Conservation (phyloP, 2,797 vertebrate species). For the Microctenopoma lineatum region DNA sequence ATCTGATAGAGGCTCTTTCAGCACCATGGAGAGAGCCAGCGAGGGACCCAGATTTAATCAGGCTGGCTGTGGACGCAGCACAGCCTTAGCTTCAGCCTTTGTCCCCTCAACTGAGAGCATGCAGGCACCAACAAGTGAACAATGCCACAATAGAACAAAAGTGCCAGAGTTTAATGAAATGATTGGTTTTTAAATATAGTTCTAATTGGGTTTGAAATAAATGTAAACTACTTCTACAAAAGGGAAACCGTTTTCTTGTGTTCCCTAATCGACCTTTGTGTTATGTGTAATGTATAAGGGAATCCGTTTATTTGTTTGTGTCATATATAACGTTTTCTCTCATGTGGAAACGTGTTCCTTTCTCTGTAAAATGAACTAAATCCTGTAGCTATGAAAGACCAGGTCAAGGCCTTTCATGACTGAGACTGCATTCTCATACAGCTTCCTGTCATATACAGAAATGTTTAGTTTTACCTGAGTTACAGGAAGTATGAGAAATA, state of each 20-base stretch:
- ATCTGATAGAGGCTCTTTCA: conserved; percentile 96
- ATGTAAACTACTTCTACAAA: conserved; percentile 20
- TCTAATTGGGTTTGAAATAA: conserved; percentile 18
- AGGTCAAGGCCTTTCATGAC: not conserved
- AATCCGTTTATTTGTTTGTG: not conserved
- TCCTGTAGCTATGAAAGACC: too few relatives aligned
- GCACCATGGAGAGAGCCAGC: conserved; percentile 94
- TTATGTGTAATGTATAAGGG: not conserved
- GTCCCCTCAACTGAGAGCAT: conserved; percentile 60
- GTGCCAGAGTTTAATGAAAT: conserved; percentile 63
- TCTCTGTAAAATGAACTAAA: too few relatives aligned
- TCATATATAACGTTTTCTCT: not conserved
- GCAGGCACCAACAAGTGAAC: conserved; percentile 52
- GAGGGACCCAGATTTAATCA: conserved; percentile 97
- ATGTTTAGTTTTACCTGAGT: not conserved
- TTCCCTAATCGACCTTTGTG: not conserved
- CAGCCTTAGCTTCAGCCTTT: conserved; percentile 67
- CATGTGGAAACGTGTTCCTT: not conserved
- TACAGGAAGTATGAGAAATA: not conserved
- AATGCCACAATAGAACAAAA: conserved; percentile 67
- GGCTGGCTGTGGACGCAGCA: conserved; percentile 70
- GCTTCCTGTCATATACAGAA: not conserved
- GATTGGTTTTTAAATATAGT: conserved; percentile 63
- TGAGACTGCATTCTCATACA: not conserved
- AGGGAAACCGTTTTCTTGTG: not conserved